A percentile compares a stretch with the other conserved stretches of the same genome.
phyloP scores from a whole-genome alignment of 2,888 invertebrate species.

The Eupithecia insigniata region DNA sequence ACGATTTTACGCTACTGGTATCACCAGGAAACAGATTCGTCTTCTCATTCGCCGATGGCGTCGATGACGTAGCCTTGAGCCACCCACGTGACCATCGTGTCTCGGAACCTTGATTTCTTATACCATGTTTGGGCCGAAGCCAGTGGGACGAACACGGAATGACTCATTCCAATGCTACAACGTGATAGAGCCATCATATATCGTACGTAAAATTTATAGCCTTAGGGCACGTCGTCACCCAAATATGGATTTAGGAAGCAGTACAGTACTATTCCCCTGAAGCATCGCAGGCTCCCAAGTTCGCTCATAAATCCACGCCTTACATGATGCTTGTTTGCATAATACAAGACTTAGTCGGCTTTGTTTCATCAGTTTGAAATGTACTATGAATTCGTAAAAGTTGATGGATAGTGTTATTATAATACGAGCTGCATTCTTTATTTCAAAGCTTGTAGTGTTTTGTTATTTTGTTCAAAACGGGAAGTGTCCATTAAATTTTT shows the following conservation, averaged over 20 bases:
- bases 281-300: constrained; percentile 75
- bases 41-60: no score
- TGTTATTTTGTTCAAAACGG: not conserved
- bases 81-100: no score
- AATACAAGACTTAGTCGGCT: constrained; percentile 81
- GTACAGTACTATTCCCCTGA: constrained; percentile 68
- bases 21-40: no score
- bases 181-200: not conserved
- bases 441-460: not conserved
- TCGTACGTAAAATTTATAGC: constrained; percentile 10
- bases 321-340: constrained; percentile 84
- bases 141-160: no score
- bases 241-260: constrained; percentile 79
- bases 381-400: constrained; percentile 23
- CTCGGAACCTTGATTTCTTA: no score
- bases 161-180: not conserved
- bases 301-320: constrained; percentile 82
- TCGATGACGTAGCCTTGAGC: no score
- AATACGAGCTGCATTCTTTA: not conserved
- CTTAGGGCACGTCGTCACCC: constrained; percentile 50
- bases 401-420: constrained; percentile 8
- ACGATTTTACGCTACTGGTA: no score
- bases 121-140: no score
- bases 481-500: not conserved
- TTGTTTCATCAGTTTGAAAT: constrained; percentile 75